Percentiles rank a stretch among this genome's conserved stretches.
Conservation (phyloP, 1,140 invertebrate genomes). For the Procambarus virginalis region DNA sequence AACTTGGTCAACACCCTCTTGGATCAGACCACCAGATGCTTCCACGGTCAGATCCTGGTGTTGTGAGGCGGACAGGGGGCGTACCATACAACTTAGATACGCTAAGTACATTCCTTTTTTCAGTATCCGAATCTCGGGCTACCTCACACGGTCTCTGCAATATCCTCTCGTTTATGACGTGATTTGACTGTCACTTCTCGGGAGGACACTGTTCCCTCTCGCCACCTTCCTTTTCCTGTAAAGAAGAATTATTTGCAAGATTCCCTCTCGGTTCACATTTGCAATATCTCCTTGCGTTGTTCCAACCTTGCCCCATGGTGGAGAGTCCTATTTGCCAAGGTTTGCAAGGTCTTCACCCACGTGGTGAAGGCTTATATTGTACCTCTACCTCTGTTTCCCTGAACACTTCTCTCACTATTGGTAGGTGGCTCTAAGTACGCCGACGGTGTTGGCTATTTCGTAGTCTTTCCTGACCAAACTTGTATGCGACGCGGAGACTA, state of each 20-base stretch:
- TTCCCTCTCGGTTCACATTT: too few species aligned
- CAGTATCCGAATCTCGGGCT: not conserved
- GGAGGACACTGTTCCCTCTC: not conserved
- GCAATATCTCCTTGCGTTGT: too few species aligned
- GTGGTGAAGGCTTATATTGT: too few species aligned
- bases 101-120: not conserved
- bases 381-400: too few species aligned
- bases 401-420: not conserved
- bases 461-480: too few species aligned
- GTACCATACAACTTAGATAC: not conserved
- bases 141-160: not conserved
- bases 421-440: not conserved
- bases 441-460: too few species aligned
- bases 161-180: not conserved
- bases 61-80: not conserved
- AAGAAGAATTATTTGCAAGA: too few species aligned
- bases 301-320: too few species aligned
- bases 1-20: conserved; percentile 25
- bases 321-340: too few species aligned
- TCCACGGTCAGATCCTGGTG: conserved; percentile 48
- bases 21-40: conserved; percentile 26
- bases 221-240: not conserved
- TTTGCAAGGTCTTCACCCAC: too few species aligned
- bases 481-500: too few species aligned
- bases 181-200: not conserved